Evolutionary conservation across 2,888 invertebrate species (phyloP).

Genomic region (Cerceris ruficornis): DNA sequence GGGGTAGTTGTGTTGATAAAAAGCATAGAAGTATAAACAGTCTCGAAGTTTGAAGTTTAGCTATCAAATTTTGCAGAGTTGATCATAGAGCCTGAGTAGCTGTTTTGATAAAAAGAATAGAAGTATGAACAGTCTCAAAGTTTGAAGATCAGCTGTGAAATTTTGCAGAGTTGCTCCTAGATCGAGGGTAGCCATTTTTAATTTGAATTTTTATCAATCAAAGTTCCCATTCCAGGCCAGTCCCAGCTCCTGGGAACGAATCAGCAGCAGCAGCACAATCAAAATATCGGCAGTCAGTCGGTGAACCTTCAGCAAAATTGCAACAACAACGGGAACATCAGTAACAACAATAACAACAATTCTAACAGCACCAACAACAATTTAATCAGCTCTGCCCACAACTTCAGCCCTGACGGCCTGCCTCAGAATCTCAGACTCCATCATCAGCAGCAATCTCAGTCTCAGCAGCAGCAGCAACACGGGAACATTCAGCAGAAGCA

Average conservation of each 20-base stretch:
- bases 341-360: conserved; percentile 68
- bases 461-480: conserved; percentile 69
- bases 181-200: too few relatives aligned
- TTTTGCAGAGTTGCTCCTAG: too few relatives aligned
- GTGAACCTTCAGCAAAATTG: conserved; percentile 69
- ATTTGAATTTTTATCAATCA: too few relatives aligned
- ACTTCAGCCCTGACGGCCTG: conserved; percentile 66
- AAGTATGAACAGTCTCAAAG: too few relatives aligned
- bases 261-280: conserved; percentile 70
- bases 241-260: conserved; percentile 66
- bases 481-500: conserved; percentile 83
- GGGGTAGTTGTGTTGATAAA: too few relatives aligned
- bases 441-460: conserved; percentile 64
- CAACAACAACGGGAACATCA: conserved; percentile 66
- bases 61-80: too few relatives aligned
- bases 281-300: conserved; percentile 62
- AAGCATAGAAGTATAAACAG: too few relatives aligned
- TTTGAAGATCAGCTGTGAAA: too few relatives aligned
- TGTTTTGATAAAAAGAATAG: too few relatives aligned
- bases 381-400: conserved; percentile 57
- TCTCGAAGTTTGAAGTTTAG: too few relatives aligned
- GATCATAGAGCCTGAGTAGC: too few relatives aligned
- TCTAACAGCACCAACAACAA: conserved; percentile 69
- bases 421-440: conserved; percentile 69
- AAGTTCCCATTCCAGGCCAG: conserved; percentile 52